Base-by-base conservation (phyloP, 2,113 vertebrate species). In the Agapornis roseicollis region DNA sequence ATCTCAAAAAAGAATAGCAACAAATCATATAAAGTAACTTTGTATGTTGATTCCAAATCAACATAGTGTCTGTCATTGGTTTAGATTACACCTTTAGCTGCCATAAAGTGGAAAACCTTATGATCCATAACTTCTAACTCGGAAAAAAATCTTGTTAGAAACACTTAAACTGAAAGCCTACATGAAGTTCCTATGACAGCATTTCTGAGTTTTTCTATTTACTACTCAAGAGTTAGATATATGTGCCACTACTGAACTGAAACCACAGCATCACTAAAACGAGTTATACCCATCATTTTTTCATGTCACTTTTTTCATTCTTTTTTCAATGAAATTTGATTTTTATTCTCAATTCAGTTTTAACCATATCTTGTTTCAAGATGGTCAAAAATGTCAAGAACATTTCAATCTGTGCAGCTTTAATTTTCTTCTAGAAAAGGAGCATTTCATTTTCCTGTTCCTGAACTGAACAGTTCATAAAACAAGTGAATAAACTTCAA, bases 81-180 rank as follows among this genome's bases (percentile, higher is more conserved):
- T 90, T 69, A 49, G 5, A 25, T 61, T 50, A 77, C 3, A 55
- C 2, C 9, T 15, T 81, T 49, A 84, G 24, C 18, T 89, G 53
- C 74, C 11, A 46, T n/a, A 41, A 27, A 71, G 18, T 28, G 16
- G 12, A 66, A 76, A 84, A 81, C 3, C 15, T 87, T 80, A 49
- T 61, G 11, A 52, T 31, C 16, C 2, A 0, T 70, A n/a, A 73
- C 10, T 73, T 83, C 6, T 20, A 73, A 77, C 0, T 11, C 1
- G 3, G 7, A 66, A 50, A 24, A 49, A 64, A 41, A 14, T 13
- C 13, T 49, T 65, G 4, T 46, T 31, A 87, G 60, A 87, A 91
- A 13, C 10, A 70, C 3, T 44, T 77, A 47, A 81, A 74, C 7
- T 35, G 24, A 74, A 85, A 78, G 15, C 11, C n/a, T 79, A 28